Evolutionary conservation across 2,797 vertebrate genomes (phyloP).

Genomic region (Meda fulgida): DNA sequence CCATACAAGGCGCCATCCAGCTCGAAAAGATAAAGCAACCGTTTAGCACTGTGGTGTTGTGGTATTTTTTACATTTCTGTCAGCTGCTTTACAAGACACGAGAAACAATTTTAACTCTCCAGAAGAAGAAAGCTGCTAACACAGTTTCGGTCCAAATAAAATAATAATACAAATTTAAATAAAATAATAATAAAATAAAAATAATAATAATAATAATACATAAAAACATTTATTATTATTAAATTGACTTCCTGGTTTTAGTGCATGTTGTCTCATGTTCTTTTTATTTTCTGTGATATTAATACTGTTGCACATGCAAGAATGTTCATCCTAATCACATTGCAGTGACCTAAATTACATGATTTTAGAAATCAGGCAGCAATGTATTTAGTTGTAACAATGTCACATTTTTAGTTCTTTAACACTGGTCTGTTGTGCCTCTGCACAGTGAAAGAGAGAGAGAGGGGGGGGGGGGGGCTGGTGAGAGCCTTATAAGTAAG

Average conservation of each 20-base stretch:
- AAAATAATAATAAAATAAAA: no score
- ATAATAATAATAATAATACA: background rate
- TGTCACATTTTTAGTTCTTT: background rate
- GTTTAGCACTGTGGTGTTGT: slow-evolving; percentile 21
- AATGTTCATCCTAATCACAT: background rate
- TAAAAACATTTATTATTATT: no score
- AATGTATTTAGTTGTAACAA: background rate
- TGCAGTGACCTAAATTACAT: no score
- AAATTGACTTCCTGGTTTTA: background rate
- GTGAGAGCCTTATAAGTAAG: background rate
- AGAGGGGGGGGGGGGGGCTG: background rate
- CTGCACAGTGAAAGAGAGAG: background rate
- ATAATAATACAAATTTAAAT: no score
- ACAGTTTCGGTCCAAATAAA: background rate
- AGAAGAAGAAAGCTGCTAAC: background rate
- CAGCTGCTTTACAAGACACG: background rate
- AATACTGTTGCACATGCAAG: background rate
- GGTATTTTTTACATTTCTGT: background rate
- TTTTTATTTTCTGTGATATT: background rate
- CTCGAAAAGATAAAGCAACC: background rate
- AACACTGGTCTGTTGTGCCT: background rate
- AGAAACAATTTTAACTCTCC: background rate
- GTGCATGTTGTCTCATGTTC: background rate
- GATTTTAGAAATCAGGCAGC: background rate
- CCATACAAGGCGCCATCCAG: no score